Evolutionary conservation across 2,797 vertebrate species (phyloP).

Genomic region (Pipistrellus nathusii): DNA sequence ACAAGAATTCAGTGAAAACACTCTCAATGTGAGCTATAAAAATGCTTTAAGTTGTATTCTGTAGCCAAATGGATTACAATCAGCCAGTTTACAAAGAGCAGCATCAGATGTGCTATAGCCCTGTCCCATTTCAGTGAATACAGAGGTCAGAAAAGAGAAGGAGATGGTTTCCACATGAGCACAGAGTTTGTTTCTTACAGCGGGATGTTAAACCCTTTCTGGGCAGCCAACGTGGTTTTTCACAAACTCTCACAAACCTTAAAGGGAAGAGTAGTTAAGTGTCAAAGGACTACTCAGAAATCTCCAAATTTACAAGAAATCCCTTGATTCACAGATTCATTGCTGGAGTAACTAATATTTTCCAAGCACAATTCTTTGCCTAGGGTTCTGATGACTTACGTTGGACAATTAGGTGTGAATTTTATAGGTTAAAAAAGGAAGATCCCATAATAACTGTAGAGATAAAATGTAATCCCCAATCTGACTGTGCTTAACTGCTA

Average conservation of each 20-base stretch:
- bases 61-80: constrained; percentile 72
- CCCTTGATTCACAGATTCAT: neutral
- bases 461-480: neutral
- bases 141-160: constrained; percentile 65
- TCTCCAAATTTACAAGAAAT: neutral
- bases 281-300: neutral
- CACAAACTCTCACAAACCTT: neutral
- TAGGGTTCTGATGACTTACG: neutral
- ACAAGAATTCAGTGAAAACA: constrained; percentile 55
- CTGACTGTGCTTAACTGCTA: neutral
- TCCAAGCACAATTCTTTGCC: neutral
- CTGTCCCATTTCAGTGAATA: constrained; percentile 71
- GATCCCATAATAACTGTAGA: neutral
- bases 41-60: constrained; percentile 65
- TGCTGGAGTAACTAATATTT: neutral
- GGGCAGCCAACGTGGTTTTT: neutral
- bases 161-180: constrained; percentile 83
- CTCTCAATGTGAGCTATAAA: constrained; percentile 70
- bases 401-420: neutral
- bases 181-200: constrained; percentile 69
- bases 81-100: constrained; percentile 50
- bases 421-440: neutral
- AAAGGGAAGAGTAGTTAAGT: constrained; percentile 27
- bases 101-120: constrained; percentile 46
- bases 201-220: constrained; percentile 54